These are phyloP conservation scores for Deroplatys truncata DNA, from an alignment of 2,888 invertebrate genomes.

Conservation along the genomic window DNA sequence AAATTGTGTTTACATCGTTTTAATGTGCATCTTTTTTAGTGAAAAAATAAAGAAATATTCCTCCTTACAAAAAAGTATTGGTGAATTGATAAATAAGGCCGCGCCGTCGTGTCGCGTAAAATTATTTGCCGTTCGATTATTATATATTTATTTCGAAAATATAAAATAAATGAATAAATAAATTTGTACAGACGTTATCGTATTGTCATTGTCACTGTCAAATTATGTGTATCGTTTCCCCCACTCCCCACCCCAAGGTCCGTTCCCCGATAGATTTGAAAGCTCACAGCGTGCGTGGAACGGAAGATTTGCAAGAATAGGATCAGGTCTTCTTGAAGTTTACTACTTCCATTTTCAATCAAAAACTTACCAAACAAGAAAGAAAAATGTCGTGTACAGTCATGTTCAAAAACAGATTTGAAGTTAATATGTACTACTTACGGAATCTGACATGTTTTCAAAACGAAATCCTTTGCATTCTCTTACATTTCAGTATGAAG, in stretches of 20 bases:
- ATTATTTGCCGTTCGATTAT: background rate
- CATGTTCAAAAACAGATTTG: background rate
- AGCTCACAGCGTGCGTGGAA: background rate
- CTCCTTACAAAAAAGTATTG: background rate
- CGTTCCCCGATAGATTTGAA: background rate
- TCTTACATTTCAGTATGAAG: too few species aligned
- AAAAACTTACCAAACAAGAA: background rate
- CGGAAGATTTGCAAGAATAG: background rate
- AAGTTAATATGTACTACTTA: background rate
- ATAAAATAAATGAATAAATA: background rate
- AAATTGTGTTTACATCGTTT: slow-evolving; percentile 21
- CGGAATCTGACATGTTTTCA: background rate
- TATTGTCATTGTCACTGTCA: slow-evolving; percentile 22
- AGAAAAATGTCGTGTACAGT: background rate
- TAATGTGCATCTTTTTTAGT: slow-evolving; percentile 22
- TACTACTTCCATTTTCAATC: background rate
- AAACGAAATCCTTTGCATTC: background rate
- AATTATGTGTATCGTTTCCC: slow-evolving; percentile 19
- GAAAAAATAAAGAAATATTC: background rate
- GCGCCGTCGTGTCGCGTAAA: background rate
- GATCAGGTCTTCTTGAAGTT: background rate
- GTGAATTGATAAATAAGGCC: background rate
- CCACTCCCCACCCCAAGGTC: background rate
- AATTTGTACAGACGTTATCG: slow-evolving; percentile 23
- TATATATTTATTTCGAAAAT: slow-evolving; percentile 4